Percentiles rank a stretch among this genome's conserved stretches.
Conservation (phyloP, 2,797 vertebrate genomes). For the Poeciliopsis paucimaculata region DNA sequence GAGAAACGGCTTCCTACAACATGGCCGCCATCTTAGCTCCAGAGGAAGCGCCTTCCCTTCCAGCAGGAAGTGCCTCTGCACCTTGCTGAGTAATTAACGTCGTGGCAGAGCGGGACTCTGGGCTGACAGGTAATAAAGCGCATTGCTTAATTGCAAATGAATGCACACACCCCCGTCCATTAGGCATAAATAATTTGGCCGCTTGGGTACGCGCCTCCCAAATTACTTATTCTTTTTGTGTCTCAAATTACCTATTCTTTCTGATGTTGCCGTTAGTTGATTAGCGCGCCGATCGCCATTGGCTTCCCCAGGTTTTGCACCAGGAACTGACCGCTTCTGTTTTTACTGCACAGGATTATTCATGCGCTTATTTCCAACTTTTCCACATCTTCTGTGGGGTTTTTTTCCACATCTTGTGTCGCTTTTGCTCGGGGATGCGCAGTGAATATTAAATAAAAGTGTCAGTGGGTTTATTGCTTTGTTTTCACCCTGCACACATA, state of each 20-base stretch:
- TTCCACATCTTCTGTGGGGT: conserved; percentile 44
- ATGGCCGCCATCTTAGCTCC: conserved; percentile 1
- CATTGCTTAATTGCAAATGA: conserved; percentile 81
- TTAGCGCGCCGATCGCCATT: conserved; percentile 81
- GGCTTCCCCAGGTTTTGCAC: conserved; percentile 75
- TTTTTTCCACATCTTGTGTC: conserved; percentile 62
- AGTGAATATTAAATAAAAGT: conserved; percentile 68
- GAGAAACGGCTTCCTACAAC: neutral
- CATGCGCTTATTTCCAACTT: conserved; percentile 66
- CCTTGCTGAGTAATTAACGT: conserved; percentile 65
- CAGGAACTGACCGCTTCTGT: conserved; percentile 34
- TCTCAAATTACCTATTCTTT: conserved; percentile 87
- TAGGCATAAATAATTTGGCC: conserved; percentile 87
- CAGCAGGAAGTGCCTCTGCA: conserved; percentile 64
- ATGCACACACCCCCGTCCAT: conserved; percentile 73
- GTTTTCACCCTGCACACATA: conserved; percentile 54
- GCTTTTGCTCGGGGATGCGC: conserved; percentile 59
- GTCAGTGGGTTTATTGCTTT: conserved; percentile 61
- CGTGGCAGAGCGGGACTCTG: conserved; percentile 37
- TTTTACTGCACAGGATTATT: conserved; percentile 59
- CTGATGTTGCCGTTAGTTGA: conserved; percentile 85
- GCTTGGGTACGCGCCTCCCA: conserved; percentile 82
- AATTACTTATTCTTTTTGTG: conserved; percentile 88
- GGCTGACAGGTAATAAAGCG: conserved; percentile 83
- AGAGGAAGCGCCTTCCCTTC: conserved; percentile 26